A percentile compares a stretch with the other conserved stretches of the same genome.
phyloP scores from a whole-genome alignment of 2,113 vertebrate genomes.

The Hippocampus abdominalis region DNA sequence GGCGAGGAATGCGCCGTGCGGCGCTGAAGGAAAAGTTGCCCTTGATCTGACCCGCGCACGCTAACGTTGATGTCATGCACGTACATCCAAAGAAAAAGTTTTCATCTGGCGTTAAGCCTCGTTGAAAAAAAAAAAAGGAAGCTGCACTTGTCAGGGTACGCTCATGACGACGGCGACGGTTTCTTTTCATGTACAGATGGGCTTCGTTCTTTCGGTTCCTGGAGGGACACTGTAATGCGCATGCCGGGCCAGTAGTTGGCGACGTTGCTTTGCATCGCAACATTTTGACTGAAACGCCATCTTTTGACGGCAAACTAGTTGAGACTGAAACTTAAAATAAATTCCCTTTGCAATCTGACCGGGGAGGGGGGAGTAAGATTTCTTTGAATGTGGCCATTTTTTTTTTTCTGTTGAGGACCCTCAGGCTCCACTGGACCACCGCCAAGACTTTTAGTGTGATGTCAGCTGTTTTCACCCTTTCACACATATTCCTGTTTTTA shows the following conservation, averaged over 20 bases:
- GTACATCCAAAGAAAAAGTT: background rate
- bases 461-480: background rate
- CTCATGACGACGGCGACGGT: background rate
- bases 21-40: constrained; percentile 9
- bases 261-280: background rate
- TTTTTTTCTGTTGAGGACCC: background rate
- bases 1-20: background rate
- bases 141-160: background rate
- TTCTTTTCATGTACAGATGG: background rate
- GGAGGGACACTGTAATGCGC: background rate
- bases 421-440: constrained; percentile 15
- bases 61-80: constrained; percentile 6
- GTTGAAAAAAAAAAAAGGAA: background rate
- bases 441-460: constrained; percentile 17
- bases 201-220: background rate
- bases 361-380: constrained; percentile 51
- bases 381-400: constrained; percentile 22
- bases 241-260: background rate
- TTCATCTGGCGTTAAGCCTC: background rate
- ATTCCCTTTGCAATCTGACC: constrained; percentile 9
- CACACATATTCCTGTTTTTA: background rate
- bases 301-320: no score
- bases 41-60: constrained; percentile 23
- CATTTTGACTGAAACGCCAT: background rate
- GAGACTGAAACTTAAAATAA: no score